Evolutionary conservation across 2,113 vertebrate species (phyloP).

Genomic region (Aegotheles bennettii): DNA sequence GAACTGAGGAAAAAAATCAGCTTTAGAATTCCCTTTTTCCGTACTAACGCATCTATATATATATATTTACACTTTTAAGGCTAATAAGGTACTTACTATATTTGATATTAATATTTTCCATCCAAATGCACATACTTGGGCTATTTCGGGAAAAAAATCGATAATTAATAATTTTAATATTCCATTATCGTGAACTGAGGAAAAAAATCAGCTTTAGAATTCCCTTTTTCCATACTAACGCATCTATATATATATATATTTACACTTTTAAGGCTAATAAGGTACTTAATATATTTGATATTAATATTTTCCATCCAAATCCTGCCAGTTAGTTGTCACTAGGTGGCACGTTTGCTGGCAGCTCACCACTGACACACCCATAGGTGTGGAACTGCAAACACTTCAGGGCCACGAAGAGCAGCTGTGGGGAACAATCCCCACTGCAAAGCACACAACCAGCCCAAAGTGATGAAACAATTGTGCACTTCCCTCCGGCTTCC

Average conservation of each 20-base stretch:
- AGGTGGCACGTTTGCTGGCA: background rate
- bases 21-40: background rate
- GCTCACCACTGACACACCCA: background rate
- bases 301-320: background rate
- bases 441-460: background rate
- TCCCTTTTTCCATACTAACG: background rate
- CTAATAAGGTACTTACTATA: too few relatives aligned
- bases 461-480: background rate
- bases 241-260: background rate
- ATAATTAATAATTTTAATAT: background rate
- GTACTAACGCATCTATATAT: background rate
- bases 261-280: background rate
- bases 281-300: background rate
- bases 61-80: background rate
- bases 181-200: background rate
- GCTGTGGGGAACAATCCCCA: too few relatives aligned
- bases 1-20: background rate
- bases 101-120: background rate
- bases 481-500: background rate
- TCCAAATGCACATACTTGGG: too few relatives aligned
- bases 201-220: background rate
- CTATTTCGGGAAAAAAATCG: background rate
- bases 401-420: too few relatives aligned
- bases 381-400: background rate
- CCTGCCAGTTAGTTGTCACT: background rate